Base-by-base conservation (phyloP, 35 echinoderm and acorn worm genomes). In the Heliocidaris erythrogramma region DNA sequence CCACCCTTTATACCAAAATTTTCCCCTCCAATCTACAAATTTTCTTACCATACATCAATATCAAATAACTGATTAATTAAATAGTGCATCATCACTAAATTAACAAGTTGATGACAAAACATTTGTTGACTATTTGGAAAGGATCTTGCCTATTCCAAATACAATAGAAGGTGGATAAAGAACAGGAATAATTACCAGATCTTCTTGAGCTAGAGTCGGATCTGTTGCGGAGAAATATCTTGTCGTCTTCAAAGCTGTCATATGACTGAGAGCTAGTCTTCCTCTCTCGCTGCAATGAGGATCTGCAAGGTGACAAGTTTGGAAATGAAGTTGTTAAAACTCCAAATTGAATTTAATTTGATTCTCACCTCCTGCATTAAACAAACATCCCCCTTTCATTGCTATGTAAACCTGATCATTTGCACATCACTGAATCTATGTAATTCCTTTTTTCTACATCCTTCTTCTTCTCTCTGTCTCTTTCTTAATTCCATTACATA, bases 211-310 rank as follows among this genome's bases (percentile, higher is more conserved):
- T 84, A 13, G 59, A 96, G 31, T 92, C 91, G 10, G 91, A 50
- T 48, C 91, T 92, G 29, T 32, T 30, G 11, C 50, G 91, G 8
- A 30, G 47, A 48, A 48, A 92, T 17, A 47, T 29, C 87, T 94
- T 90, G 10, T 96, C 96, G 13, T 98, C 97, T 30, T 98, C 97
- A 13, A 93, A 61, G 85, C 96, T 98, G 93, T 98, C 97, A 56
- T 95, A 94, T 11, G 97, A 98, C 48, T 95, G 97, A 4, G 96
- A 93, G 85, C 97, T 98, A 35, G 95, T 86, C 86, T 98, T 96
- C 18, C 97, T 95, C 60, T 95, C 92, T 30, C 95, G 93, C 49
- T 94, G 86, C 30, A 91, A 71, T 21, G 53, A 48, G 13, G 31
- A 48, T 24, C 91, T 92, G 49, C 31, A 59, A 92, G 49, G 91